These are phyloP conservation scores for Allolobophora icterica DNA, from an alignment of 2,888 invertebrate genomes.

Conservation along the genomic window DNA sequence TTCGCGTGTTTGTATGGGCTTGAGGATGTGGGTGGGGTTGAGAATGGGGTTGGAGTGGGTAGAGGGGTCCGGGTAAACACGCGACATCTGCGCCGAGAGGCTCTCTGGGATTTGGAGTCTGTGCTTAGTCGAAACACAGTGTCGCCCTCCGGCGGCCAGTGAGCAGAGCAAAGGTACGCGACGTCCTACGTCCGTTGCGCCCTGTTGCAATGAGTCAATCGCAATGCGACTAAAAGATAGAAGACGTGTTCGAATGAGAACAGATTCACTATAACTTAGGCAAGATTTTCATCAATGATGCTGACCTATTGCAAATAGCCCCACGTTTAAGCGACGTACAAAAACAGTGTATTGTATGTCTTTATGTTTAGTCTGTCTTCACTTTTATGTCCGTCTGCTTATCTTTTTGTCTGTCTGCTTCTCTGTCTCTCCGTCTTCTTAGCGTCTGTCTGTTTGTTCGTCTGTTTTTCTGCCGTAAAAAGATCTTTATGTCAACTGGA, in stretches of 20 bases:
- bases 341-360: not conserved
- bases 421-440: no score
- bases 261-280: not conserved
- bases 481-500: no score
- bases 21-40: not conserved
- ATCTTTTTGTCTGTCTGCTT: no score
- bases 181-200: not conserved
- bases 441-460: no score
- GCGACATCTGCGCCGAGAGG: not conserved
- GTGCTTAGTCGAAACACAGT: slow-evolving; percentile 17
- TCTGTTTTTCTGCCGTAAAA: no score
- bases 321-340: not conserved
- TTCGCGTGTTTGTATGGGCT: not conserved
- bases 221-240: not conserved
- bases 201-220: not conserved
- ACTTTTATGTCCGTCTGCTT: no score
- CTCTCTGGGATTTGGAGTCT: not conserved
- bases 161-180: not conserved
- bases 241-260: not conserved
- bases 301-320: not conserved
- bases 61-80: not conserved
- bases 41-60: not conserved
- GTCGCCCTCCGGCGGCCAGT: not conserved
- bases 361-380: no score
- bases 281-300: not conserved